Conservation (phyloP, 2,888 invertebrate genomes). For the Macaria notata region DNA sequence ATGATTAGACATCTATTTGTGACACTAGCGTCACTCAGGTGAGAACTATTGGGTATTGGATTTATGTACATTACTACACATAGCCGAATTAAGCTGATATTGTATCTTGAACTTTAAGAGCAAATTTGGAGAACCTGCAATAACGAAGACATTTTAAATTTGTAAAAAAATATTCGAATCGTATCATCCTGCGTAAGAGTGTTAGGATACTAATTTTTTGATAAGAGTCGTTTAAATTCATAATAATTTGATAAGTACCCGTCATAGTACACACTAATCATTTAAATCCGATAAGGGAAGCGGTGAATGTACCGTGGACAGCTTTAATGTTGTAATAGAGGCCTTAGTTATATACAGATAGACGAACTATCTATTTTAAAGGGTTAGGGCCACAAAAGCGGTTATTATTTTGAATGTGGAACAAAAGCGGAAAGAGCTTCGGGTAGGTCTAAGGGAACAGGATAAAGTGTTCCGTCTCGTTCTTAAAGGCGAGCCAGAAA, state of each 20-base stretch:
- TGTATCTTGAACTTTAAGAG: too few relatives aligned
- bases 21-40: conserved; percentile 6
- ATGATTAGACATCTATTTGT: conserved; percentile 31
- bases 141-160: not conserved
- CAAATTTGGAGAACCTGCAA: too few relatives aligned
- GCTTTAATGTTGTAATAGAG: conserved; percentile 12
- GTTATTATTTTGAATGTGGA: conserved; percentile 33
- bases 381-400: conserved; percentile 15
- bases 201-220: conserved; percentile 21
- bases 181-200: conserved; percentile 2
- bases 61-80: not conserved
- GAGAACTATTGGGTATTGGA: not conserved
- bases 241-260: conserved; percentile 22
- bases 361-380: conserved; percentile 3
- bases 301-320: conserved; percentile 7
- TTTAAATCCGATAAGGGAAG: conserved; percentile 13
- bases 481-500: conserved; percentile 45
- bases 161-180: not conserved
- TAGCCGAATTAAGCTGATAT: too few relatives aligned
- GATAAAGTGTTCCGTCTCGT: conserved; percentile 54
- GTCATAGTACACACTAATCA: conserved; percentile 16
- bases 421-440: conserved; percentile 56
- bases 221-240: conserved; percentile 29
- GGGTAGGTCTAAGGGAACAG: conserved; percentile 57
- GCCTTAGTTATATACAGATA: conserved; percentile 16